Conservation (phyloP, 2,797 vertebrate species). For the Danio tinwini region DNA sequence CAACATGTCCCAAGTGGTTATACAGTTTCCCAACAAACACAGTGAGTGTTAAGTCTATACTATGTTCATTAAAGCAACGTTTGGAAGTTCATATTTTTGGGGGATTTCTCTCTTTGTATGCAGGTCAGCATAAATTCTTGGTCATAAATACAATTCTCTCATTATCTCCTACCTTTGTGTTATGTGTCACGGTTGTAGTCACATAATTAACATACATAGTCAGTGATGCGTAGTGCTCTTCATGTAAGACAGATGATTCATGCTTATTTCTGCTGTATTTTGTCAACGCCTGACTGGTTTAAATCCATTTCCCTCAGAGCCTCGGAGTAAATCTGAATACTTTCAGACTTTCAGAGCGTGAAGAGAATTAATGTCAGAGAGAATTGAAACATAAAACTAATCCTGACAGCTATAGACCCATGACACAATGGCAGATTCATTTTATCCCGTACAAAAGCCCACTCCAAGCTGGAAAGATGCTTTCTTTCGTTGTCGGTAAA, state of each 20-base stretch:
- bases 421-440: conserved; percentile 64
- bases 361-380: conserved; percentile 74
- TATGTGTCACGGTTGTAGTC: background rate
- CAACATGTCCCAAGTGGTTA: background rate
- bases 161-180: background rate
- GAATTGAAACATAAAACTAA: conserved; percentile 72
- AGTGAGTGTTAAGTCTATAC: background rate
- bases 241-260: conserved; percentile 62
- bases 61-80: background rate
- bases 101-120: background rate
- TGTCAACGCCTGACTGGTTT: conserved; percentile 64
- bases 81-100: background rate
- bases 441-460: conserved; percentile 41
- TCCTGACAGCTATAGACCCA: conserved; percentile 70
- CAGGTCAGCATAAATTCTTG: background rate
- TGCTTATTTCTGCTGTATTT: conserved; percentile 60
- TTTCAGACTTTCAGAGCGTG: conserved; percentile 58
- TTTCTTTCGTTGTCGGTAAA: background rate
- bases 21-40: background rate
- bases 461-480: conserved; percentile 42
- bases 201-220: conserved; percentile 8
- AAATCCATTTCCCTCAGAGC: conserved; percentile 40
- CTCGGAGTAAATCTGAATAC: conserved; percentile 55
- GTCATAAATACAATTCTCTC: background rate
- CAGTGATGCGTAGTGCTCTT: conserved; percentile 3